A percentile compares a stretch with the other conserved stretches of the same genome.
Evolutionary conservation across 2,113 vertebrate genomes (phyloP).

Genomic region (Nesoenas mayeri): DNA sequence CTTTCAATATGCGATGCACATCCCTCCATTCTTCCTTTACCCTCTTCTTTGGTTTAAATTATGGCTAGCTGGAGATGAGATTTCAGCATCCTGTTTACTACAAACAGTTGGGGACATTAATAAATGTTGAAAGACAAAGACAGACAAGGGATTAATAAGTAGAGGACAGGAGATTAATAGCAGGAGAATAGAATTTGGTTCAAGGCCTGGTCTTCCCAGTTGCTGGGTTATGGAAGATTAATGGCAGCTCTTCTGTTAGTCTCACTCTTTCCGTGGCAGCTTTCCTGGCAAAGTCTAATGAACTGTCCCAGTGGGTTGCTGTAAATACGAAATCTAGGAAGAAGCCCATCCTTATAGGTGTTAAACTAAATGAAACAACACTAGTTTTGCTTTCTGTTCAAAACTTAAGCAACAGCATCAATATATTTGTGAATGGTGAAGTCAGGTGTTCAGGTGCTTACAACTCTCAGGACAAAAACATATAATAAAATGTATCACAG

Average conservation of each 20-base stretch:
- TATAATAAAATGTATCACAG: not conserved
- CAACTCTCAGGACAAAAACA: not conserved
- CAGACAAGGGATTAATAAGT: slow-evolving; percentile 50
- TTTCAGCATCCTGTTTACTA: slow-evolving; percentile 38
- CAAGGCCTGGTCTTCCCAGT: slow-evolving; percentile 18
- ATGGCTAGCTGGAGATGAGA: not conserved
- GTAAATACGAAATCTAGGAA: slow-evolving; percentile 33
- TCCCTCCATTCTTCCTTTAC: not conserved
- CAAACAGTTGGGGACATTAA: slow-evolving; percentile 34
- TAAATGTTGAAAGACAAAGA: slow-evolving; percentile 51
- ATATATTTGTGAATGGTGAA: not conserved
- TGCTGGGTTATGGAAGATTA: slow-evolving; percentile 43
- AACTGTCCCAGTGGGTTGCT: not conserved
- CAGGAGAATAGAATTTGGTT: slow-evolving; percentile 26
- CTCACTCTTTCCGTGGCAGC: not conserved
- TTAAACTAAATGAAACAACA: not conserved
- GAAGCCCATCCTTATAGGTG: not conserved
- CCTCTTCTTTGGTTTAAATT: not conserved
- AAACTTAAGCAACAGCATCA: not conserved
- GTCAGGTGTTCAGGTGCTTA: not conserved
- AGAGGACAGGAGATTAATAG: slow-evolving; percentile 45
- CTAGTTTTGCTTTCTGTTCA: not conserved
- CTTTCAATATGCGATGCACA: not conserved
- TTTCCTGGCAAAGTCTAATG: not conserved
- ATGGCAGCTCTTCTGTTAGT: slow-evolving; percentile 15